phyloP scores from a whole-genome alignment of 2,888 invertebrate genomes.

The Allygus modestus region DNA sequence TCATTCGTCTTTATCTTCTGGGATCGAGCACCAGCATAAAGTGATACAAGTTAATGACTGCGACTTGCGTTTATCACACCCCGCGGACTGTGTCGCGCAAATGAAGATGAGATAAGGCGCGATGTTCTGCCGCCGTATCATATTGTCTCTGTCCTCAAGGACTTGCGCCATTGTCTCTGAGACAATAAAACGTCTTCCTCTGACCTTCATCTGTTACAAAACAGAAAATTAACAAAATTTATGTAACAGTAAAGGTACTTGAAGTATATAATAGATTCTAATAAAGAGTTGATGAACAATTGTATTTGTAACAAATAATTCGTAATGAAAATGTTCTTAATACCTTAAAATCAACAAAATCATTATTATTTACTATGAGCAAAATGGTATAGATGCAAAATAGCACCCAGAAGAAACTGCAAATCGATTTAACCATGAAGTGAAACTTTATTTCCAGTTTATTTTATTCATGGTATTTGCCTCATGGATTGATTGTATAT shows the following conservation, averaged over 20 bases:
- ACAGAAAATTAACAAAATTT: neutral
- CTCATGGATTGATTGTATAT: no score
- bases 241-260: neutral
- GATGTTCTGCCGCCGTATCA: conserved; percentile 22
- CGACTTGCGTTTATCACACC: neutral
- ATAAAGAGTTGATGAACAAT: no score
- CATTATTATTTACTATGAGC: no score
- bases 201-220: conserved; percentile 20
- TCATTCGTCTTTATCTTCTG: neutral
- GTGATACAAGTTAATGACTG: neutral
- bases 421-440: no score
- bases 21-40: neutral
- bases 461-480: no score
- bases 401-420: no score
- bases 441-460: no score
- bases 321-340: no score
- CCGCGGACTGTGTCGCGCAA: neutral
- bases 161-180: conserved; percentile 3
- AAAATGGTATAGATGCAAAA: no score
- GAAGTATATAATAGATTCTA: no score
- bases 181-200: conserved; percentile 27
- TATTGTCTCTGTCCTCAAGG: conserved; percentile 28
- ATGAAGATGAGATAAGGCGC: conserved; percentile 23
- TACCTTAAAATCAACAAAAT: no score
- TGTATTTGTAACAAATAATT: no score